Evolutionary conservation across 2,888 invertebrate genomes (phyloP).

Genomic region (Cerastis rubricosa): DNA sequence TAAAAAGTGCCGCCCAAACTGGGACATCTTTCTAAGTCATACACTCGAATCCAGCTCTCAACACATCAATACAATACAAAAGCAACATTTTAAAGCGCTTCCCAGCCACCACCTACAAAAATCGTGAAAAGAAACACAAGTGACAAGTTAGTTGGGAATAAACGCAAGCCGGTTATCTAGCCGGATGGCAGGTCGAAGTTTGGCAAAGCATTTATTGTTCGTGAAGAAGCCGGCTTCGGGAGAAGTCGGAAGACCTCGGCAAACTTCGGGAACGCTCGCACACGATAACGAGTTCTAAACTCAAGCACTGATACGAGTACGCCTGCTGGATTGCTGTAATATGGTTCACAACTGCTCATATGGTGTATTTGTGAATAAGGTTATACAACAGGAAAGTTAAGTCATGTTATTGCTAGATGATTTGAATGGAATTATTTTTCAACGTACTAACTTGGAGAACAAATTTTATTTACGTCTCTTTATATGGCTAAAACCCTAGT

Average conservation of each 20-base stretch:
- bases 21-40: neutral
- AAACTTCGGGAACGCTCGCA: constrained; percentile 67
- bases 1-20: neutral
- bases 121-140: constrained; percentile 67
- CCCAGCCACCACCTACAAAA: constrained; percentile 58
- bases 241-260: constrained; percentile 64
- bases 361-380: constrained; percentile 39
- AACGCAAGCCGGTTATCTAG: constrained; percentile 84
- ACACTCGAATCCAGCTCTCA: neutral
- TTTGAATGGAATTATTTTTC: neutral
- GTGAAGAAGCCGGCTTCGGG: constrained; percentile 75
- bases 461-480: neutral
- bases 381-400: neutral
- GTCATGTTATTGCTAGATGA: neutral
- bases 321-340: constrained; percentile 61
- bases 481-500: too few species aligned
- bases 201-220: constrained; percentile 88
- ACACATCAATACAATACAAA: neutral
- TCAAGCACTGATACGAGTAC: constrained; percentile 65
- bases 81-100: constrained; percentile 31
- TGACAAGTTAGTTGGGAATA: constrained; percentile 76
- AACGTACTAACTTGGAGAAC: neutral
- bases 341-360: constrained; percentile 57
- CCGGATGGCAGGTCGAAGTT: constrained; percentile 75
- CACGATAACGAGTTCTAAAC: constrained; percentile 86